Evolutionary conservation across 2,888 invertebrate species (phyloP).

Genomic region (Cotesia congregata): DNA sequence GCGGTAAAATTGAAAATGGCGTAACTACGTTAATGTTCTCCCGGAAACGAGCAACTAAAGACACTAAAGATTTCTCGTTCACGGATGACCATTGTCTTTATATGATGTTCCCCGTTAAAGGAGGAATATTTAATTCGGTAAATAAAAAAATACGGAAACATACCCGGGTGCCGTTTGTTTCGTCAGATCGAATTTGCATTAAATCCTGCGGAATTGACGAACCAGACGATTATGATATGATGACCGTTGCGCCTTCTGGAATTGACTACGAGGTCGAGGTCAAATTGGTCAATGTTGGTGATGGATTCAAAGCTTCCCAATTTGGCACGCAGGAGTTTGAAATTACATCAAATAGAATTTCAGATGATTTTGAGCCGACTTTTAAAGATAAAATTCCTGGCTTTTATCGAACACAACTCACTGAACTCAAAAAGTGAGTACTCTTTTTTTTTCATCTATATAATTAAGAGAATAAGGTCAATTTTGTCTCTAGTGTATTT

Average conservation of each 20-base stretch:
- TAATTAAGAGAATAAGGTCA: too few relatives aligned
- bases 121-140: conserved; percentile 85
- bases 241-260: conserved; percentile 77
- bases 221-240: conserved; percentile 75
- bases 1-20: conserved; percentile 82
- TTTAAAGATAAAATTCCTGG: conserved; percentile 76
- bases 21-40: conserved; percentile 84
- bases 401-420: conserved; percentile 79
- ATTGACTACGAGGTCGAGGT: conserved; percentile 80
- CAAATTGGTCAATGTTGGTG: conserved; percentile 82
- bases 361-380: conserved; percentile 76
- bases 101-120: conserved; percentile 89
- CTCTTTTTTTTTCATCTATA: conserved; percentile 46
- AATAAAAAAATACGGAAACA: conserved; percentile 91
- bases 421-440: conserved; percentile 77
- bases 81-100: conserved; percentile 86
- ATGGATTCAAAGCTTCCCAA: conserved; percentile 83
- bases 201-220: conserved; percentile 82
- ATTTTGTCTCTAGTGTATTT: too few relatives aligned
- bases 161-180: conserved; percentile 79
- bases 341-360: conserved; percentile 77
- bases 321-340: conserved; percentile 81
- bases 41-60: conserved; percentile 82
- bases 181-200: conserved; percentile 85
- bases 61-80: conserved; percentile 84